These are phyloP conservation scores for Odontamblyopus lacepedii DNA, from an alignment of 2,797 vertebrate species.

Conservation along the genomic window DNA sequence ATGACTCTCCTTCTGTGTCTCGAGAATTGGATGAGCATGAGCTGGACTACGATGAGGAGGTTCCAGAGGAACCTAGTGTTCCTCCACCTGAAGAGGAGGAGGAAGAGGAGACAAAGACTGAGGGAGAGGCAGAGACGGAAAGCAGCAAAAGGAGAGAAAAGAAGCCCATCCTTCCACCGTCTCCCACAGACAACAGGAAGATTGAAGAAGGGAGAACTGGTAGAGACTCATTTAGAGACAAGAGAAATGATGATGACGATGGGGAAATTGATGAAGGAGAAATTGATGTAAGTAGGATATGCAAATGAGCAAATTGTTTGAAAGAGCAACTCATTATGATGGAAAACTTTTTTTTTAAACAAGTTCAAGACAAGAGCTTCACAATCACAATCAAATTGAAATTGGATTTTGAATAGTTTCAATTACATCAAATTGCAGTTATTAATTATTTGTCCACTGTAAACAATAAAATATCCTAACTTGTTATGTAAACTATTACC, in stretches of 20 bases:
- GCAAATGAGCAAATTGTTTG: neutral
- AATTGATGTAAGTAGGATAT: constrained; percentile 89
- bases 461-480: too few species aligned
- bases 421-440: neutral
- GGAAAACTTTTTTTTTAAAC: neutral
- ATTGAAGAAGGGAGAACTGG: constrained; percentile 69
- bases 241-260: constrained; percentile 93
- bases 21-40: constrained; percentile 96
- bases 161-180: constrained; percentile 73
- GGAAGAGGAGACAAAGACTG: constrained; percentile 82
- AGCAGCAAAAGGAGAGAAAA: constrained; percentile 68
- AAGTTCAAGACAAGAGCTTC: too few species aligned
- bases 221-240: constrained; percentile 85
- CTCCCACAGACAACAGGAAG: constrained; percentile 66
- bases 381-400: neutral
- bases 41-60: constrained; percentile 97
- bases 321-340: neutral
- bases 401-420: neutral
- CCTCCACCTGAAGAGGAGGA: constrained; percentile 78
- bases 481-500: too few species aligned
- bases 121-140: constrained; percentile 71
- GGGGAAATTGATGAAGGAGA: constrained; percentile 98
- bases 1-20: constrained; percentile 90
- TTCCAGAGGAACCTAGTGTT: constrained; percentile 87
- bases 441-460: neutral